These are phyloP conservation scores for Danionella dracula DNA, from an alignment of 2,797 vertebrate genomes.

Conservation along the genomic window DNA sequence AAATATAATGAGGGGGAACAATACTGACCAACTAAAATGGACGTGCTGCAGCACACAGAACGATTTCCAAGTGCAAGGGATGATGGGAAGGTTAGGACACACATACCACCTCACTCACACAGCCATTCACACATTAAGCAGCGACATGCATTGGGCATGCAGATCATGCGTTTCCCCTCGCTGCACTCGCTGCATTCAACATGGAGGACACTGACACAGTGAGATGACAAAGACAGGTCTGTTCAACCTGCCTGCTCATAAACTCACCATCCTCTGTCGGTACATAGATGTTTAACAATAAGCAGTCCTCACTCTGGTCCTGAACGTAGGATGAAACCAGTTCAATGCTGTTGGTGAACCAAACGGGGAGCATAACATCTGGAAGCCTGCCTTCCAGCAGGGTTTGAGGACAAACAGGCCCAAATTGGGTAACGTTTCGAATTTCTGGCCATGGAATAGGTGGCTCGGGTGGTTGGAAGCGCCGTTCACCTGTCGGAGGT, in stretches of 20 bases:
- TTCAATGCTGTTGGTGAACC: slow-evolving; percentile 98
- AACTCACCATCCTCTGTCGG: slow-evolving; percentile 99
- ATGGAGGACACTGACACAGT: slow-evolving; percentile 50
- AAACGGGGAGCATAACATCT: slow-evolving; percentile 97
- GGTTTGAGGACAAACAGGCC: slow-evolving; percentile 94
- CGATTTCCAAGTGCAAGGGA: slow-evolving; percentile 57
- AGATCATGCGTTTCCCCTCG: slow-evolving; percentile 61
- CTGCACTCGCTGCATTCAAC: slow-evolving; percentile 34
- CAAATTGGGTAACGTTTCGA: slow-evolving; percentile 92
- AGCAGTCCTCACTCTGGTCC: slow-evolving; percentile 98
- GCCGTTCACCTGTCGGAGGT: slow-evolving; percentile 87
- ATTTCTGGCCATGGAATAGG: slow-evolving; percentile 84
- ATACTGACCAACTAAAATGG: slow-evolving; percentile 71
- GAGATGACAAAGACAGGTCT: slow-evolving; percentile 52
- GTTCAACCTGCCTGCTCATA: slow-evolving; percentile 57
- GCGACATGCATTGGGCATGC: slow-evolving; percentile 86
- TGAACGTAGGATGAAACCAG: slow-evolving; percentile 94
- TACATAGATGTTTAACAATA: slow-evolving; percentile 97
- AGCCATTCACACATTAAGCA: slow-evolving; percentile 54
- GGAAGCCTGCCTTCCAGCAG: slow-evolving; percentile 93
- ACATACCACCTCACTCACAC: slow-evolving; percentile 61
- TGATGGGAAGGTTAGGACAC: slow-evolving; percentile 51
- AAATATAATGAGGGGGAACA: slow-evolving; percentile 50
- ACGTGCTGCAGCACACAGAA: slow-evolving; percentile 70
- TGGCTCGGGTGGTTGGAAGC: slow-evolving; percentile 93